Evolutionary conservation across 2,797 vertebrate genomes (phyloP).

Genomic region (Gila robusta): DNA sequence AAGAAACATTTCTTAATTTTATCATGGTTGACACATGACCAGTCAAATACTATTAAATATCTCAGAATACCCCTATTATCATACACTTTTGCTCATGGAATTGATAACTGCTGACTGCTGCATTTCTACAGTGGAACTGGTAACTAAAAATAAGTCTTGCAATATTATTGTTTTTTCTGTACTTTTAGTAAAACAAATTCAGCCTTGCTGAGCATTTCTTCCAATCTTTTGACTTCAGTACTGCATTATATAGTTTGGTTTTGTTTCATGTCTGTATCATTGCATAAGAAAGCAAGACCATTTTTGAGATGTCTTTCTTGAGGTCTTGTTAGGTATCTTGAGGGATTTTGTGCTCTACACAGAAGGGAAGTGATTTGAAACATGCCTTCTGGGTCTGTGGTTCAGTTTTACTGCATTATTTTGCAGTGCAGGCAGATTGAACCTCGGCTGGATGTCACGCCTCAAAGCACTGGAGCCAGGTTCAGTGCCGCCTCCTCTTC

Average conservation of each 20-base stretch:
- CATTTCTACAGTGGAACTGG: background rate
- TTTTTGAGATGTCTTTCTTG: background rate
- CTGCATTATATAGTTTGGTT: background rate
- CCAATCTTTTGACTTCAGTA: background rate
- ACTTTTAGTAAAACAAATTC: background rate
- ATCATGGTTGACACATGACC: background rate
- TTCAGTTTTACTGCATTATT: conserved; percentile 31
- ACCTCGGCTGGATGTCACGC: conserved; percentile 60
- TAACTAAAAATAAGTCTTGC: background rate
- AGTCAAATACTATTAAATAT: background rate
- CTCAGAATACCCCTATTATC: background rate
- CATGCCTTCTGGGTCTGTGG: conserved; percentile 9
- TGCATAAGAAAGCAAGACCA: background rate
- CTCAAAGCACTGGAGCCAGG: conserved; percentile 51
- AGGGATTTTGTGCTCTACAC: conserved; percentile 3
- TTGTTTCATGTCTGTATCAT: background rate
- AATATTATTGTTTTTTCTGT: background rate
- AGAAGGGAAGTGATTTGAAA: conserved; percentile 39
- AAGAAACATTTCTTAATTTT: background rate
- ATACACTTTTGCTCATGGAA: background rate
- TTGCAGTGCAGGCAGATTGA: conserved; percentile 63
- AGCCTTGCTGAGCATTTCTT: background rate
- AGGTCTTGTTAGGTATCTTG: conserved; percentile 15
- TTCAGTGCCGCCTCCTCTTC: conserved; percentile 38
- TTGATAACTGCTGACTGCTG: background rate